Conservation (phyloP, 1,140 invertebrate species). For the Pteromalus puparum region DNA sequence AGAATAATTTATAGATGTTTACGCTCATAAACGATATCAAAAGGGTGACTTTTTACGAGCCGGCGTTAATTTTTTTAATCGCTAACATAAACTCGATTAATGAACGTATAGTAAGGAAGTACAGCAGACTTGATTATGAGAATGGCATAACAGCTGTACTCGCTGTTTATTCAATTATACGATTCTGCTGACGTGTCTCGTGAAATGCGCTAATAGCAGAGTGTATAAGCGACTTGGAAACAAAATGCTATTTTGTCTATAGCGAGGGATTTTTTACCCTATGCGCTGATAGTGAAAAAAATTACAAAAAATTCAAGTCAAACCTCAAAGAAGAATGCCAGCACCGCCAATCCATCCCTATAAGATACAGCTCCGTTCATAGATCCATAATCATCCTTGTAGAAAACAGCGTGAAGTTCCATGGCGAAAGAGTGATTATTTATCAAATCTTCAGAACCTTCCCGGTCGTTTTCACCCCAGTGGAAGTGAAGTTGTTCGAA, state of each 20-base stretch:
- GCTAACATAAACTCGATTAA: too few species aligned
- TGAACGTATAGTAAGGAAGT: background rate
- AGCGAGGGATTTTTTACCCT: too few species aligned
- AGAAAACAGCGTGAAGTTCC: constrained; percentile 92
- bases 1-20: too few species aligned
- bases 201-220: constrained; percentile 34
- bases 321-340: constrained; percentile 91
- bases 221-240: too few species aligned
- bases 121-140: background rate
- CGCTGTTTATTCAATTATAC: constrained; percentile 17
- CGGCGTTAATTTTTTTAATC: background rate
- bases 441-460: constrained; percentile 92
- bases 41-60: too few species aligned
- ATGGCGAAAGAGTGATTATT: constrained; percentile 82
- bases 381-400: constrained; percentile 82
- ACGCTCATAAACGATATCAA: too few species aligned
- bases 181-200: background rate
- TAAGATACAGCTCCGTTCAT: constrained; percentile 80
- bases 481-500: constrained; percentile 91
- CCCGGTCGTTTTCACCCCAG: constrained; percentile 86
- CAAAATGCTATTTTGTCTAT: too few species aligned
- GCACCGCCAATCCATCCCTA: constrained; percentile 85
- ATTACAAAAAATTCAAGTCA: background rate
- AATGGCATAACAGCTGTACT: background rate
- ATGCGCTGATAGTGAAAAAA: too few species aligned